These are phyloP conservation scores for Trididemnum nubilum DNA, from an alignment of 23 tunicate species.

Conservation along the genomic window DNA sequence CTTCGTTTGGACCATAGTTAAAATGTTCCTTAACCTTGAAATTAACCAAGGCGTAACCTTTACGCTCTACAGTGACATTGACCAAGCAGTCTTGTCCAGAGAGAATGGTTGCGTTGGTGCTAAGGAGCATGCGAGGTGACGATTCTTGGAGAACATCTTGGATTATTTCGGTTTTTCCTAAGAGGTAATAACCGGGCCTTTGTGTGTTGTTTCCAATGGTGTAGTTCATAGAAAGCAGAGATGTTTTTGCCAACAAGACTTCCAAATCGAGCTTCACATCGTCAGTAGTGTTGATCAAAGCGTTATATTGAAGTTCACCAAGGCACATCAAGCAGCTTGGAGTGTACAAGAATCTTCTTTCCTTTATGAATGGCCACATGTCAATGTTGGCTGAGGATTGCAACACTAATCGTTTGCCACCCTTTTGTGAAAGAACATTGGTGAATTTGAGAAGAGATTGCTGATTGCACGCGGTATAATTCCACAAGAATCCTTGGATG, in stretches of 20 bases:
- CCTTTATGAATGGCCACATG: constrained; percentile 30
- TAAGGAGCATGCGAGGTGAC: not conserved
- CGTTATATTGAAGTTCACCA: not conserved
- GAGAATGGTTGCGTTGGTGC: not conserved
- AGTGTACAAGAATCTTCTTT: not conserved
- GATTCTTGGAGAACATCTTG: not conserved
- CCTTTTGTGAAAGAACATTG: not conserved
- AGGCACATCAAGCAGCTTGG: not conserved
- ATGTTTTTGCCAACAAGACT: not conserved
- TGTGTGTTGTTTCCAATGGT: not conserved
- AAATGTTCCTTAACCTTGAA: not conserved
- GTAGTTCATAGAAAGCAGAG: constrained; percentile 19
- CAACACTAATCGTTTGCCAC: not conserved
- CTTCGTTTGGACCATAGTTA: not conserved
- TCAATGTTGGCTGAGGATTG: not conserved
- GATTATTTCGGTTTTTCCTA: not conserved
- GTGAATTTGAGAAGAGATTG: not conserved
- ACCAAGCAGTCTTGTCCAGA: not conserved
- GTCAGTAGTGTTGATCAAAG: not conserved
- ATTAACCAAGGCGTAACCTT: not conserved
- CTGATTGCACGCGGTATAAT: constrained; percentile 4
- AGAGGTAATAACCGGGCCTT: not conserved
- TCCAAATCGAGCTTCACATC: not conserved
- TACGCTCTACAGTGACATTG: not conserved
- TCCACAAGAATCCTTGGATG: not conserved